Percentiles rank a stretch among this genome's conserved stretches.
Evolutionary conservation across 2,797 vertebrate species (phyloP).

Genomic region (Scleropages formosus): DNA sequence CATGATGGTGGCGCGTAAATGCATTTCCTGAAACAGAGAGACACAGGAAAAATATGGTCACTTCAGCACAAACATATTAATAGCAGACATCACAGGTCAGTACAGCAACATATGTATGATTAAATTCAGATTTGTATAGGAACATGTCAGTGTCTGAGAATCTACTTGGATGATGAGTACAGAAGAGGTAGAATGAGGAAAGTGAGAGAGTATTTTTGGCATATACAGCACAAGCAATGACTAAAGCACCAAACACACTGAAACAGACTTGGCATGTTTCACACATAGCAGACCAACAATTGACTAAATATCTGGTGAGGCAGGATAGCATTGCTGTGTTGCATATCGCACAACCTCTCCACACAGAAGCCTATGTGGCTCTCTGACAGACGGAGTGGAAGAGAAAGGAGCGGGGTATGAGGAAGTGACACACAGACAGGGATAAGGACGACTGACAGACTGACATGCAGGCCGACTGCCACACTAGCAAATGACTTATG

Average conservation of each 20-base stretch:
- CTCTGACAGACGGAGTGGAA: neutral
- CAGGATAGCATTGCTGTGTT: constrained; percentile 20
- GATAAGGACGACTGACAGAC: constrained; percentile 2
- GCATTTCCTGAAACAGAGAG: constrained; percentile 61
- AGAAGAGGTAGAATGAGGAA: neutral
- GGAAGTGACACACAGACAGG: neutral
- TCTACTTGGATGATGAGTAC: neutral
- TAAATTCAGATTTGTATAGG: neutral
- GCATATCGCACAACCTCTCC: constrained; percentile 51
- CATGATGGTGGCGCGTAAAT: constrained; percentile 75
- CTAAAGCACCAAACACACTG: neutral
- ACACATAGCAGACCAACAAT: constrained; percentile 1
- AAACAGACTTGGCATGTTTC: neutral
- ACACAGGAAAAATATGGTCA: neutral
- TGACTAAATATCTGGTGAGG: constrained; percentile 8
- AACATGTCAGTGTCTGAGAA: neutral
- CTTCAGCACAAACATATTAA: neutral
- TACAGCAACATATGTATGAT: neutral
- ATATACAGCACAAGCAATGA: neutral
- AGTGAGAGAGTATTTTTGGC: neutral
- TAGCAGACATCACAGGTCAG: too few relatives aligned
- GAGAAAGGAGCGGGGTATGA: neutral
- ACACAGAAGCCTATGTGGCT: constrained; percentile 40
- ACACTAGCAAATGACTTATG: constrained; percentile 8
- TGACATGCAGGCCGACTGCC: too few relatives aligned